These are phyloP conservation scores for Aelia acuminata DNA, from an alignment of 2,888 invertebrate species.

Conservation along the genomic window DNA sequence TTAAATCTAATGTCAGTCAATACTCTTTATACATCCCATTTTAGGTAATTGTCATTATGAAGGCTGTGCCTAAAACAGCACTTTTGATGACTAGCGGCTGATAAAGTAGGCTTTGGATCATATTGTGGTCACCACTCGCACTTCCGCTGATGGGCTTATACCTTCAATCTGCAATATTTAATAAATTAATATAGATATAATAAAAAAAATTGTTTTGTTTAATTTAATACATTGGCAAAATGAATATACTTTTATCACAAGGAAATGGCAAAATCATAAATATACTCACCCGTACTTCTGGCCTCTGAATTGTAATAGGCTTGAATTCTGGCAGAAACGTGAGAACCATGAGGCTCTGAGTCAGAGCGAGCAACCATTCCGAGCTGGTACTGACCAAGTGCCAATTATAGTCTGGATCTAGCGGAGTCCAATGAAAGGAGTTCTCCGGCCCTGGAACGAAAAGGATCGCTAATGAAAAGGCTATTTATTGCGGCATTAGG, in stretches of 20 bases:
- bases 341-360: constrained; percentile 62
- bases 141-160: background rate
- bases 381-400: constrained; percentile 63
- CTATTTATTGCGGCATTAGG: no score
- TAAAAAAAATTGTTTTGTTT: no score
- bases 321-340: constrained; percentile 65
- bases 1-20: constrained; percentile 26
- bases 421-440: constrained; percentile 61
- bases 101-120: background rate
- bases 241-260: no score
- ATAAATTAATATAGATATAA: background rate
- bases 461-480: no score
- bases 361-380: constrained; percentile 64
- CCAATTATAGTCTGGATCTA: constrained; percentile 60
- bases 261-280: no score
- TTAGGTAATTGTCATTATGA: constrained; percentile 15
- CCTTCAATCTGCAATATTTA: background rate
- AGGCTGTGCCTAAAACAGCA: constrained; percentile 24
- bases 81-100: constrained; percentile 3
- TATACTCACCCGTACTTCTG: constrained; percentile 58
- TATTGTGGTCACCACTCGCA: background rate
- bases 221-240: no score
- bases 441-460: constrained; percentile 57
- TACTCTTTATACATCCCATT: background rate
- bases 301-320: constrained; percentile 60